Percentiles rank a stretch among this genome's conserved stretches.
These are phyloP conservation scores for Polyodon spathula DNA, from an alignment of 2,113 vertebrate species.

Conservation along the genomic window DNA sequence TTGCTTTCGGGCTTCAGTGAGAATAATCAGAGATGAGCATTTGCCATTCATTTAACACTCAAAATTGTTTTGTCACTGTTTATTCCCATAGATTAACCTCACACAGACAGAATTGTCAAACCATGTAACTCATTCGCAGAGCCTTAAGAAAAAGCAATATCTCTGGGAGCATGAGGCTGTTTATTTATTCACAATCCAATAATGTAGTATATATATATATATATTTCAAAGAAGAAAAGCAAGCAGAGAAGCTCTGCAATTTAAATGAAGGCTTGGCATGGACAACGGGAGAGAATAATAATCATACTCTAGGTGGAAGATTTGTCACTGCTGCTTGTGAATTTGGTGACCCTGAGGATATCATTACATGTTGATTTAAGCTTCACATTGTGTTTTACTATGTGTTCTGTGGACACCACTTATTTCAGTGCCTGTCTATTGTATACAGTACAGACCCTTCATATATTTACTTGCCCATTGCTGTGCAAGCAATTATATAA, in stretches of 20 bases:
- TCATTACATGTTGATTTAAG: too few species aligned
- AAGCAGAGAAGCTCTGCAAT: constrained; percentile 12
- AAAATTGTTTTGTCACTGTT: constrained; percentile 32
- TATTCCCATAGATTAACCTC: constrained; percentile 31
- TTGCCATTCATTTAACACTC: constrained; percentile 30
- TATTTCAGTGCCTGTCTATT: too few species aligned
- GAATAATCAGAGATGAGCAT: constrained; percentile 25
- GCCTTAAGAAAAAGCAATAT: constrained; percentile 13
- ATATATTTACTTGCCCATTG: too few species aligned
- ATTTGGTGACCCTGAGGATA: too few species aligned
- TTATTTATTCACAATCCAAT: constrained; percentile 23
- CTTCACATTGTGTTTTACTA: too few species aligned
- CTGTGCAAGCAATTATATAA: too few species aligned
- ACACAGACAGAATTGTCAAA: constrained; percentile 14
- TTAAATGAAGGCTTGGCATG: constrained; percentile 1
- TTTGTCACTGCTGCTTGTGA: too few species aligned
- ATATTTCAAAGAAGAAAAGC: constrained; percentile 9
- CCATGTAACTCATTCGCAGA: constrained; percentile 16
- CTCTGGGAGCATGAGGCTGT: neutral
- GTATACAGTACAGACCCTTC: too few species aligned
- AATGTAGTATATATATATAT: constrained; percentile 7
- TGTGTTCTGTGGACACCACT: too few species aligned
- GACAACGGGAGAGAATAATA: constrained; percentile 13
- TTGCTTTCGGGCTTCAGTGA: constrained; percentile 28
- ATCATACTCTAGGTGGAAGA: too few species aligned